A percentile compares a stretch with the other conserved stretches of the same genome.
Conservation (phyloP, 2,113 vertebrate genomes). For the Urocolius indicus region DNA sequence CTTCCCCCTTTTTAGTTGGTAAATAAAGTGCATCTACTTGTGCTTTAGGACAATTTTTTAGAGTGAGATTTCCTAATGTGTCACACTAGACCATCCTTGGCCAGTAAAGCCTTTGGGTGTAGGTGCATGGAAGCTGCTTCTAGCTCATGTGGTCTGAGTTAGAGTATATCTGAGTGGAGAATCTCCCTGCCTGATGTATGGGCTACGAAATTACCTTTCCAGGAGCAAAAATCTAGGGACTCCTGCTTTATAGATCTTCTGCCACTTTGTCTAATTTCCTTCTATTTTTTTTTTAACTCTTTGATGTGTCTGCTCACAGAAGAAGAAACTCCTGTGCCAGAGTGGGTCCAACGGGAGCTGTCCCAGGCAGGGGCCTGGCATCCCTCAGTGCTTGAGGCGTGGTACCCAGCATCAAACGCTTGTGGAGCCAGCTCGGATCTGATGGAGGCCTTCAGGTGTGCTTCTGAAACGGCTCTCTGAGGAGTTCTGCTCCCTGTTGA, state of each 20-base stretch:
- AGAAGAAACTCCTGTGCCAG: conserved; percentile 72
- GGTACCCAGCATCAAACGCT: conserved; percentile 87
- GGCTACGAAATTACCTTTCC: neutral
- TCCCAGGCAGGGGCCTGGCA: conserved; percentile 48
- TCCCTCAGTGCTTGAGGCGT: conserved; percentile 78
- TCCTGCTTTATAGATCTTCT: neutral
- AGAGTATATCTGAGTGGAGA: neutral
- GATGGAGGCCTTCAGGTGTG: conserved; percentile 94
- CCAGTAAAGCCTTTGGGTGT: neutral
- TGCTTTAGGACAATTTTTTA: neutral
- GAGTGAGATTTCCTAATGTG: neutral
- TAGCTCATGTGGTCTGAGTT: neutral
- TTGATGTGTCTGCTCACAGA: conserved; percentile 31
- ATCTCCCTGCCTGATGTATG: neutral
- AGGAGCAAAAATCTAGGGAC: neutral
- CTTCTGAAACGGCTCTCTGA: neutral
- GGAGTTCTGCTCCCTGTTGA: neutral
- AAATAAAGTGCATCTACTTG: neutral
- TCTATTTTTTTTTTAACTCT: neutral
- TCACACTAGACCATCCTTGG: neutral
- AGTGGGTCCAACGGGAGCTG: conserved; percentile 90
- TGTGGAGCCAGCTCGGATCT: conserved; percentile 88
- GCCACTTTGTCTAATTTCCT: neutral
- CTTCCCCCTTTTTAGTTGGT: neutral
- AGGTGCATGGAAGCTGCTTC: neutral